phyloP scores from a whole-genome alignment of 1,140 invertebrate species.

The Teleopsis dalmanni region DNA sequence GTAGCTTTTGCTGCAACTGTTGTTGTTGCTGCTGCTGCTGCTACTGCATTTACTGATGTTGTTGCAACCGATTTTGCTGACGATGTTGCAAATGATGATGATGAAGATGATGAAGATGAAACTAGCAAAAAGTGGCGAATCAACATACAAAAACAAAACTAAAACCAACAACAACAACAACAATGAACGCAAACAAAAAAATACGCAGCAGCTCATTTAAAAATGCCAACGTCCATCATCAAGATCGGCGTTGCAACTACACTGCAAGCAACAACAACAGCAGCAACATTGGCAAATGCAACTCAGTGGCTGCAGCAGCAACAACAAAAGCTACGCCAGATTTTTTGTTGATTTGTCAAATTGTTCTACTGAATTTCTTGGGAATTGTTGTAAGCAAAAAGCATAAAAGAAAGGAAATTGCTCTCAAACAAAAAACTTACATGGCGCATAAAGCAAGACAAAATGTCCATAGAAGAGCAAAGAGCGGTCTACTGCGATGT shows the following conservation, averaged over 20 bases:
- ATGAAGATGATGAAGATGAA: slow-evolving; percentile 4
- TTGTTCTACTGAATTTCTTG: slow-evolving; percentile 9
- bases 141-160: slow-evolving; percentile 1
- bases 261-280: too few relatives aligned
- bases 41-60: slow-evolving; percentile 1
- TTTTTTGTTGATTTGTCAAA: slow-evolving; percentile 11
- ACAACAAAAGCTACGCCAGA: too few relatives aligned
- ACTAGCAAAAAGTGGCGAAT: slow-evolving; percentile 6
- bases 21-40: background rate
- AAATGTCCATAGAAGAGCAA: too few relatives aligned
- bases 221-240: slow-evolving; percentile 5
- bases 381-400: slow-evolving; percentile 4
- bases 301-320: background rate
- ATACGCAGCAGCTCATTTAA: slow-evolving; percentile 5
- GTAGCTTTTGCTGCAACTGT: background rate
- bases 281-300: background rate
- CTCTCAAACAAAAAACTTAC: too few relatives aligned
- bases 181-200: background rate
- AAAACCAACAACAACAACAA: background rate
- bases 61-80: background rate
- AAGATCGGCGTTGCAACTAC: background rate
- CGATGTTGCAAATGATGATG: background rate
- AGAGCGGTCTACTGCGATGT: too few relatives aligned
- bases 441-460: too few relatives aligned
- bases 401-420: slow-evolving; percentile 2